Base-by-base conservation (phyloP, 2,113 vertebrate genomes). In the Onychostoma macrolepis region DNA sequence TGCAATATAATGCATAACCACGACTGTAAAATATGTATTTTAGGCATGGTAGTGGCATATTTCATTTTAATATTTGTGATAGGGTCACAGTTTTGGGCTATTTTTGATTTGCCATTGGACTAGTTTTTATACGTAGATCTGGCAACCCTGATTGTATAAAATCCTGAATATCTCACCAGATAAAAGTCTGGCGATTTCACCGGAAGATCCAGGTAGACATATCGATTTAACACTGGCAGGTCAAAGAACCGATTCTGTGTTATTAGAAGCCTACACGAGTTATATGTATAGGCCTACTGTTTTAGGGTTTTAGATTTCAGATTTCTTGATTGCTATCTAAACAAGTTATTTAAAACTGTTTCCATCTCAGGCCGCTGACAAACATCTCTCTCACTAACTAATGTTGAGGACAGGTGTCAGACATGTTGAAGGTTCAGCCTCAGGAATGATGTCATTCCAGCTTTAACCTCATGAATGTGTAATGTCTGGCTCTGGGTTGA, bases 381-480 rank as follows among this genome's bases (percentile, higher is more conserved):
- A 15, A 48, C 26, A 36, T 58, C 28, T 78, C 26, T 38, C 30
- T 21, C 15, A 10, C 67, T 71, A 10, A 21, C 33, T 74, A 74
- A 74, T 74, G 77, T 15, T 41, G 12, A 2, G 45, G 45, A 72
- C 65, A 53, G 19, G 67, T 74, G 78, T 63, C 53, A 41, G 26
- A 75, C 33, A 74, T 11, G 24, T 21, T 75, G 33, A 61, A 30
- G 38, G 26, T 43, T 61, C 48, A 43, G 69, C 48, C 21, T 56
- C 21, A 58, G 11, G 7, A 38, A 76, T 85, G 71, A 75, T 76
- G 83, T 58, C 50, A 74, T 74, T 74, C n/a, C 33, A 38, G 69
- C 17, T 72, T 85, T 85, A 80, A 63, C 58, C 30, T 38, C 24
- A 61, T 75, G 72, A 85, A 61, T 45, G 71, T 63, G 78, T 61